Evolutionary conservation across 2,797 vertebrate genomes (phyloP).

Genomic region (Orestias chungarensis): DNA sequence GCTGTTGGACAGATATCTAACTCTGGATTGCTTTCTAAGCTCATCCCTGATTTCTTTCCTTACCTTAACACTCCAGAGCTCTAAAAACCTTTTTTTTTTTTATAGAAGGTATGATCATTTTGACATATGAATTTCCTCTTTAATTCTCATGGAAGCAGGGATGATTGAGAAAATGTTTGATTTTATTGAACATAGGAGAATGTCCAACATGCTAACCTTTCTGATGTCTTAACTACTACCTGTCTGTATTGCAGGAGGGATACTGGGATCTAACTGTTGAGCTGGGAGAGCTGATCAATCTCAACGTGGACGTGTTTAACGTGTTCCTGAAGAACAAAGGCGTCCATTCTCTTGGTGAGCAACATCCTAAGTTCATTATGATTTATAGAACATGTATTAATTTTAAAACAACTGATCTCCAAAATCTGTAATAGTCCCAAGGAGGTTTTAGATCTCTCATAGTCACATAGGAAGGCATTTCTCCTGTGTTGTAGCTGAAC

Average conservation of each 20-base stretch:
- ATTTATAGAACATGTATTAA: not conserved
- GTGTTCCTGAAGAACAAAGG: conserved; percentile 83
- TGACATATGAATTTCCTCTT: not conserved
- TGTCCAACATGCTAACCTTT: not conserved
- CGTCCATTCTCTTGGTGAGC: conserved; percentile 84
- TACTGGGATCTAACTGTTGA: conserved; percentile 83
- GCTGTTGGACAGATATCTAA: not conserved
- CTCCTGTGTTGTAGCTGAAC: not conserved
- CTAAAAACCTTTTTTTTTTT: too few species aligned
- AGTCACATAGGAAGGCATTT: not conserved
- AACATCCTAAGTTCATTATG: not conserved
- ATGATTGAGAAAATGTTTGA: not conserved
- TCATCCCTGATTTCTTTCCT: too few species aligned
- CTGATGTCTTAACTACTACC: not conserved
- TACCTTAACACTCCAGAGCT: too few species aligned
- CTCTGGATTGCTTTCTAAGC: not conserved
- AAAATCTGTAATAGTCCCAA: not conserved
- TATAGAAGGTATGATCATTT: too few species aligned
- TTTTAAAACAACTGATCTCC: not conserved
- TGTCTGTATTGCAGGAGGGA: conserved; percentile 79
- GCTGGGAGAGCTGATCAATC: conserved; percentile 76
- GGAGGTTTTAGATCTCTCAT: not conserved
- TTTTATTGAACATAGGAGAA: not conserved
- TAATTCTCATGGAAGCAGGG: not conserved
- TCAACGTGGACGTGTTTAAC: conserved; percentile 77